Base-by-base conservation (phyloP, 2,888 invertebrate genomes). In the Eristalis arbustorum region DNA sequence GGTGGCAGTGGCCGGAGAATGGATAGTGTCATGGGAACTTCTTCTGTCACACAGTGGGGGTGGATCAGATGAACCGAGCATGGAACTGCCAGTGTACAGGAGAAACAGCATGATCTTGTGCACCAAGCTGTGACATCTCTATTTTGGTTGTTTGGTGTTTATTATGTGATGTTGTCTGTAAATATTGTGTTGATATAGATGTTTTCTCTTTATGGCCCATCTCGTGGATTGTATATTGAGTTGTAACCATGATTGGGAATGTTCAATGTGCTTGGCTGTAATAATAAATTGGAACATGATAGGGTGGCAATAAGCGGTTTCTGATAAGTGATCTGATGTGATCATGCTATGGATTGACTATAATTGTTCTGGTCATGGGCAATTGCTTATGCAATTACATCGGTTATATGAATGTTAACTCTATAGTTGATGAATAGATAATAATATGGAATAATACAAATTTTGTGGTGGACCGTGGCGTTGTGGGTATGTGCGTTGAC, bases 61-160 rank as follows among this genome's bases (percentile, higher is more conserved):
- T 87, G 87, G 78, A 87, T 71, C 42, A 67, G 77, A 82, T 82
- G 87, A 77, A 25, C 62, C 22, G 56, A 67, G 71, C 69, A 67
- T 62, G 81, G 62, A 66, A 77, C 73, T 69, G 76, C 77, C 66
- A 66, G 61, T 40, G 61, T 37, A 68, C 59, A 28, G 22, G 56
- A 56, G 57, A 66, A 66, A 67, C 83, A 75, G 87, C 87, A 66
- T 63, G 81, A 77, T 61, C 23, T 34, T 63, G 57, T 76, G 87
- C 83, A 72, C 64, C 78, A 87, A 87, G 83, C 87, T 87, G 87
- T 87, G 87, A 87, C 87, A 87, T 79, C 87, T 87, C 87, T 87
- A 87, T 87, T 83, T 82, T 64, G 72, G 71, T 72, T 87, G 67
- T 79, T 78, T 78, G 82, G 87, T 87, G 82, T 87, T 87, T 87